Base-by-base conservation (phyloP, 2,797 vertebrate genomes). In the Cryptoprocta ferox region DNA sequence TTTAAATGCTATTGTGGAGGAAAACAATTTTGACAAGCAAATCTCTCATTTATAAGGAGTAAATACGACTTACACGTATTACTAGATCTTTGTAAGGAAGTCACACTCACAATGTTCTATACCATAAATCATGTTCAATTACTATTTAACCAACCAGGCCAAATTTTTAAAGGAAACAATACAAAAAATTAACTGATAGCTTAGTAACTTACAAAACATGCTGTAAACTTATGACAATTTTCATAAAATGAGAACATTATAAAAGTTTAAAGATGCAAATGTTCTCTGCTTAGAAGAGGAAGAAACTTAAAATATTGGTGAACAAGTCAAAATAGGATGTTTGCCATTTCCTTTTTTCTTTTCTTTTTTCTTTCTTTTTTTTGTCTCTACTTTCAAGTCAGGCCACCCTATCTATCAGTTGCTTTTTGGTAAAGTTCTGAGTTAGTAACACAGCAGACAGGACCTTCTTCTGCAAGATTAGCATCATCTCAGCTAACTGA, bases 121-220 rank as follows among this genome's bases (percentile, higher is more conserved):
- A 75, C 2, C 39, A 59, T 61, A 68, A 73, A 65, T 45, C 32
- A 85, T 45, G 30, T 14, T 92, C 66, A 9, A 39, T 76, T 42
- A 89, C 2, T 76, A 78, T 82, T 88, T 56, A 91, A 70, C 30
- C 59, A 59, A 80, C 24, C 35, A 87, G 32, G n/a, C 42, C 59
- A 87, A 88, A 78, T 42, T 88, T 42, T 85, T 71, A 82, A 93
- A 61, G 81, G 19, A 79, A 78, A 91, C 18, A 78, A 78, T 28
- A 30, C 13, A 18, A 78, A 91, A 85, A 92, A 73, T 3, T 56
- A 96, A 66, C 56, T 59, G 24, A 32, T 35, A 56, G 37, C 48
- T 95, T 96, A 76, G 45, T 78, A 96, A 73, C 24, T 56, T 91
- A n/a, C 10, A 93, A 94, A 95, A 68, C 13, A 79, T 3, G 37